Conservation (phyloP, 2,888 invertebrate species). For the Odiellus spinosus region DNA sequence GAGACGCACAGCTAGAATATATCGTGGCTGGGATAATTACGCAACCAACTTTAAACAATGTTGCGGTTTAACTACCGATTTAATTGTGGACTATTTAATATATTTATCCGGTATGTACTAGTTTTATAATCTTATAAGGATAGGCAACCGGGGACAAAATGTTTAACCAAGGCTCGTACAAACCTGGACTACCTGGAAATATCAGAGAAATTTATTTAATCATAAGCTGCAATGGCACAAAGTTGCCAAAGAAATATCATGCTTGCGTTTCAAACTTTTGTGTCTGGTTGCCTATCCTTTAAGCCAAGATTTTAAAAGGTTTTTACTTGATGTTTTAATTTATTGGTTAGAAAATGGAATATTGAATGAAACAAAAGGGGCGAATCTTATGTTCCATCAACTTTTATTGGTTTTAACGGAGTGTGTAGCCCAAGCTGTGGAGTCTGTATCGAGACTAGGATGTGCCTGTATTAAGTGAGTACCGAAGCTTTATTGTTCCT, state of each 20-base stretch:
- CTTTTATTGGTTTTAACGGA: slow-evolving; percentile 69
- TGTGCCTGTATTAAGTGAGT: slow-evolving; percentile 64
- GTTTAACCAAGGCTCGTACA: too few species aligned
- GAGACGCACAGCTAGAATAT: slow-evolving; percentile 43
- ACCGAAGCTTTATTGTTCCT: not conserved
- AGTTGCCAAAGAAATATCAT: too few species aligned
- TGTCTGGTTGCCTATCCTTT: too few species aligned
- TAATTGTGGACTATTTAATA: slow-evolving; percentile 63
- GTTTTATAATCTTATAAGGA: too few species aligned
- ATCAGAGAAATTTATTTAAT: too few species aligned
- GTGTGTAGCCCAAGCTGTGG: slow-evolving; percentile 75
- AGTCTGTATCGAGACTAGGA: slow-evolving; percentile 74
- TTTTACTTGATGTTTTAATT: not conserved
- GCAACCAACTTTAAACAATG: slow-evolving; percentile 88
- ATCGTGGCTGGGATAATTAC: slow-evolving; percentile 53
- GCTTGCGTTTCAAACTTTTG: too few species aligned
- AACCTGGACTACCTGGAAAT: too few species aligned
- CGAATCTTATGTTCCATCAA: slow-evolving; percentile 66
- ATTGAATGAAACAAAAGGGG: slow-evolving; percentile 10
- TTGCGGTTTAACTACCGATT: slow-evolving; percentile 77
- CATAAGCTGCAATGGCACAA: too few species aligned
- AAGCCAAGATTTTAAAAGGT: too few species aligned
- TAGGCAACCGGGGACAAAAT: too few species aligned
- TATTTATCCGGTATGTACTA: slow-evolving; percentile 4
- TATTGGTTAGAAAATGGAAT: slow-evolving; percentile 4